Evolutionary conservation across 2,888 invertebrate genomes (phyloP).

Genomic region (Zygothrica quintamaculata): DNA sequence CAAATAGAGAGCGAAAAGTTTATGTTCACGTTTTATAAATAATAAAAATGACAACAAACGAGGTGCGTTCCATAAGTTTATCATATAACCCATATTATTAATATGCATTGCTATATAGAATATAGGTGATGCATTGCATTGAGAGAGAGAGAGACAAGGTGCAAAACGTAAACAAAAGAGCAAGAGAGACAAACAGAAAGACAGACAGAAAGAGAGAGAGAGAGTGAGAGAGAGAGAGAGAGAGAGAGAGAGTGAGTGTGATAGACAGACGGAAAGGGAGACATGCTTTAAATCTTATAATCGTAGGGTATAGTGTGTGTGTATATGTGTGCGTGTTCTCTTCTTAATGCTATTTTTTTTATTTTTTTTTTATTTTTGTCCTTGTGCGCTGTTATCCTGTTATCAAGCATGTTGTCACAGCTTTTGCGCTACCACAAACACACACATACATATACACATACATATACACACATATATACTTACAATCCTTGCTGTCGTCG

Average conservation of each 20-base stretch:
- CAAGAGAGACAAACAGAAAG: background rate
- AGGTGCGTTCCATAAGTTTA: background rate
- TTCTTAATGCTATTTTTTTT: too few species aligned
- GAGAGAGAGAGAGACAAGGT: background rate
- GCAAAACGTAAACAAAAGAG: background rate
- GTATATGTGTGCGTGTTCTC: slow-evolving; percentile 1
- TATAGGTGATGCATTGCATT: too few species aligned
- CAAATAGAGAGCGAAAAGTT: too few species aligned
- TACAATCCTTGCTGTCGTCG: slow-evolving; percentile 35
- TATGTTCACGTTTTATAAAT: too few species aligned
- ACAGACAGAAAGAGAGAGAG: slow-evolving; percentile 19
- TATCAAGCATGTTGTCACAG: slow-evolving; percentile 47
- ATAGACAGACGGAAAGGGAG: slow-evolving; percentile 13
- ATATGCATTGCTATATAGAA: too few species aligned
- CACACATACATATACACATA: too few species aligned
- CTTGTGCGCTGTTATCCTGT: slow-evolving; percentile 58
- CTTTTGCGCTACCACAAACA: slow-evolving; percentile 38
- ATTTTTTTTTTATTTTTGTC: slow-evolving; percentile 45
- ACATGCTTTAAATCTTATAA: slow-evolving; percentile 25
- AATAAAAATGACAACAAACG: too few species aligned
- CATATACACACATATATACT: background rate
- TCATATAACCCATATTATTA: too few species aligned
- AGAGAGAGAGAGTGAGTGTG: background rate
- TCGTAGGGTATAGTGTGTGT: background rate
- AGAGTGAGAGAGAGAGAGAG: background rate